Evolutionary conservation across 2,888 invertebrate species (phyloP), one percentile per base, ranked within the genome.

Genomic region (Plagodis dolabraria): DNA sequence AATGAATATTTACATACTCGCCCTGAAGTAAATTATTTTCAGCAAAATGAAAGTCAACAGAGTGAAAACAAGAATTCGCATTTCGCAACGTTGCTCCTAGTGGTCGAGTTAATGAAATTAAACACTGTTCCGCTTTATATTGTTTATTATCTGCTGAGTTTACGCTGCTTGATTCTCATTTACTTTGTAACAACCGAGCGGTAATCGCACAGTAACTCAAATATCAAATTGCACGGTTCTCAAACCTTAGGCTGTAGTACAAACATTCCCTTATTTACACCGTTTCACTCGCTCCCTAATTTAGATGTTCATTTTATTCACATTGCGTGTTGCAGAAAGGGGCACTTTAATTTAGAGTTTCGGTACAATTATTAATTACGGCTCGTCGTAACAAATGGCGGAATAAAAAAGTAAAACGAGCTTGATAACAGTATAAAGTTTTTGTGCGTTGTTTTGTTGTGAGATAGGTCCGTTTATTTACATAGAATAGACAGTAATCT

Each of bases 341-440:
- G 54, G 47, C 62, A 57, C 57, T 67, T 63, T 63, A 60, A 65
- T 60, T 61, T 54, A 67, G 46, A 60, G 56, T 60, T 62, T 61
- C 56, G 38, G 50, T 43, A 33, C 55, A 57, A 59, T 60, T 68
- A 64, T 65, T 59, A 57, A 65, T 68, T 63, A 58, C 63, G 53
- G 42, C 44, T 58, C 57, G 63, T 53, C 58, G 49, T 57, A 60
- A 63, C 60, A 52, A 65, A 69, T 50, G 64, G 51, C 38, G 47
- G 51, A 60, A 59, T 68, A 67, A 63, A 67, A 59, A 63, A 64
- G 62, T 67, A 64, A 43, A 71, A 69, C 65, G 59, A 64, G 55
- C 60, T 51, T 63, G 65, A 68, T 72, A 71, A 68, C 65, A 63
- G 58, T 54, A 56, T 38, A 42, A 56, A 48, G 57, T 56, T 60